Evolutionary conservation across 2,888 invertebrate species (phyloP).

Genomic region (Polyommatus icarus): DNA sequence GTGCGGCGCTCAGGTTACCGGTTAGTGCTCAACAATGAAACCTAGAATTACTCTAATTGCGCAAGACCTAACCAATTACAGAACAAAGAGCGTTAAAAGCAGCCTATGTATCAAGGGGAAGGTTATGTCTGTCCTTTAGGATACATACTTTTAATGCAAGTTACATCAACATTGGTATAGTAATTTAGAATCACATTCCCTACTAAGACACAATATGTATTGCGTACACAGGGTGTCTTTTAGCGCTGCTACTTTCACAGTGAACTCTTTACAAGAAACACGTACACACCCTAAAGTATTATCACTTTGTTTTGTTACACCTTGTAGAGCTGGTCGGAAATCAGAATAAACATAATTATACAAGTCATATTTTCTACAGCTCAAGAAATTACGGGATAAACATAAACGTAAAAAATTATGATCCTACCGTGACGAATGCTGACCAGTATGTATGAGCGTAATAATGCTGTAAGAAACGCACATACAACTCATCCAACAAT

Average conservation of each 20-base stretch:
- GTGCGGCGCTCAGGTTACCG: not conserved
- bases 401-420: not conserved
- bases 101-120: not conserved
- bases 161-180: no score
- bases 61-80: not conserved
- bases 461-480: not conserved
- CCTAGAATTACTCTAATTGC: slow-evolving; percentile 14
- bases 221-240: no score
- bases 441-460: not conserved
- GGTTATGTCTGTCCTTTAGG: not conserved
- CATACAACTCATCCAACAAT: slow-evolving; percentile 9
- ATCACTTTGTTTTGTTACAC: no score
- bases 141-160: no score
- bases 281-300: no score
- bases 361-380: not conserved
- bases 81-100: not conserved
- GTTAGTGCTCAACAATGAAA: not conserved
- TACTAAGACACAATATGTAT: no score
- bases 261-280: no score
- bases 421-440: slow-evolving; percentile 4
- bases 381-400: slow-evolving; percentile 2
- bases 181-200: no score
- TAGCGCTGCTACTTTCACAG: no score
- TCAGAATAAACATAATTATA: no score
- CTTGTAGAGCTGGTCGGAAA: not conserved